Evolutionary conservation across 2,113 vertebrate genomes (phyloP).

Genomic region (Guaruba guarouba): DNA sequence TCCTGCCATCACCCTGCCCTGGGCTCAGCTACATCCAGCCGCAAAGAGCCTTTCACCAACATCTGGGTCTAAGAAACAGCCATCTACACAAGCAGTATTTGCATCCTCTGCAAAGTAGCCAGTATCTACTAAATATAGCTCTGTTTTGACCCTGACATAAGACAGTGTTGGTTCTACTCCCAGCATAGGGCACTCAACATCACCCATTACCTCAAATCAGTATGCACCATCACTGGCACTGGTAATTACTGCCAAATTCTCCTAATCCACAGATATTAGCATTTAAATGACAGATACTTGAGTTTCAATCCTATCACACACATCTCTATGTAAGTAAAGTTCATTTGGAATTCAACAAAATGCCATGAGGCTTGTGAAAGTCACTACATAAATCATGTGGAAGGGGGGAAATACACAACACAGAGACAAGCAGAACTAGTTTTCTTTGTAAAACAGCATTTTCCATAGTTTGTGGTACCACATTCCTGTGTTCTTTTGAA

Average conservation of each 20-base stretch:
- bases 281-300: slow-evolving; percentile 43
- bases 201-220: neutral
- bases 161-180: neutral
- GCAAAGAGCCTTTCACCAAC: neutral
- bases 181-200: neutral
- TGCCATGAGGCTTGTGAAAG: slow-evolving; percentile 14
- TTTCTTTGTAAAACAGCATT: slow-evolving; percentile 14
- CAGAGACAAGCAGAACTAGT: slow-evolving; percentile 24
- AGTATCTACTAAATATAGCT: neutral
- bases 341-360: slow-evolving; percentile 36
- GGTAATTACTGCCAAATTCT: neutral
- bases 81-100: neutral
- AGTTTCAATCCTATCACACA: slow-evolving; percentile 29
- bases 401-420: neutral
- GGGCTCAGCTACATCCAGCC: neutral
- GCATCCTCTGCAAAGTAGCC: neutral
- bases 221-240: slow-evolving; percentile 9
- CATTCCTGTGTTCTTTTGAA: neutral
- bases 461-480: neutral
- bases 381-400: slow-evolving; percentile 14
- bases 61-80: neutral
- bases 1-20: accelerated
- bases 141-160: neutral
- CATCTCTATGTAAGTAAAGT: neutral
- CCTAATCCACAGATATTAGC: slow-evolving; percentile 33